Percentiles rank a stretch among this genome's conserved stretches.
Conservation (phyloP, 2,888 invertebrate genomes). For the Hermaeophaga mercurialis region DNA sequence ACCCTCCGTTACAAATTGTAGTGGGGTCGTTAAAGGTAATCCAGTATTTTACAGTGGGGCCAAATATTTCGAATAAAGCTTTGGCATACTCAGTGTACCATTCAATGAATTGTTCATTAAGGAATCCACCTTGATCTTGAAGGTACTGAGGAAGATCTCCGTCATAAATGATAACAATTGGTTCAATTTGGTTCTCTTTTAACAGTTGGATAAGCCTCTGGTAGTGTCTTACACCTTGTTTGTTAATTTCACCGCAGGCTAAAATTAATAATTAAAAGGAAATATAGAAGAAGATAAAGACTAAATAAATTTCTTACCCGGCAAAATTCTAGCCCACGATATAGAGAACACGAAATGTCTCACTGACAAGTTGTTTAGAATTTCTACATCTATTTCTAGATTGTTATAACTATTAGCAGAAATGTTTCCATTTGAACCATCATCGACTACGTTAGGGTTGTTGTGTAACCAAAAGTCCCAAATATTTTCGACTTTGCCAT, state of each 20-base stretch:
- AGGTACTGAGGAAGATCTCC: slow-evolving; percentile 23
- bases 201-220: not conserved
- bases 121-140: slow-evolving; percentile 21
- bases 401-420: slow-evolving; percentile 9
- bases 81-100: slow-evolving; percentile 20
- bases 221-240: not conserved
- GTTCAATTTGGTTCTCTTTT: slow-evolving; percentile 20
- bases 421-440: slow-evolving; percentile 4
- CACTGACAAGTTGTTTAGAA: slow-evolving; percentile 5
- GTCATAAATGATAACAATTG: slow-evolving; percentile 19
- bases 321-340: slow-evolving; percentile 9
- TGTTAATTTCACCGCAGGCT: not conserved
- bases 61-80: slow-evolving; percentile 17
- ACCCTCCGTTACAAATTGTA: slow-evolving; percentile 16
- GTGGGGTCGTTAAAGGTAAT: slow-evolving; percentile 20
- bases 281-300: no score
- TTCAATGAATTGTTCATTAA: not conserved
- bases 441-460: not conserved
- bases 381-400: slow-evolving; percentile 10
- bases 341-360: slow-evolving; percentile 14
- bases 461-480: slow-evolving; percentile 7
- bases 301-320: not conserved
- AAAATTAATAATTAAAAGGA: no score
- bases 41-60: slow-evolving; percentile 20
- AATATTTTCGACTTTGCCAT: slow-evolving; percentile 4